Conservation (phyloP, 2,888 invertebrate genomes). For the Nycteola revayana region DNA sequence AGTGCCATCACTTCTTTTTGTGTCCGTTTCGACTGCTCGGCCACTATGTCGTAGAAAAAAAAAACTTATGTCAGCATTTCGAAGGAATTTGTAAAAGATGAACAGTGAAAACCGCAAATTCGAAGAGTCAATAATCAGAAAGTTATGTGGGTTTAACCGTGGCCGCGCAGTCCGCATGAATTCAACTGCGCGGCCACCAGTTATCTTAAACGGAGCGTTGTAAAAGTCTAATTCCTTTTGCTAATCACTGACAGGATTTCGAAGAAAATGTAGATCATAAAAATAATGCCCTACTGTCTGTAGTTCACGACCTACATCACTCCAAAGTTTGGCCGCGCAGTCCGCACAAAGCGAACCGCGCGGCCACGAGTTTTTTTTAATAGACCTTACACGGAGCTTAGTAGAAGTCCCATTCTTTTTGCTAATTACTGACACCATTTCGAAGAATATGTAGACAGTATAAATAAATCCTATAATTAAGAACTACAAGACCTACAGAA, state of each 20-base stretch:
- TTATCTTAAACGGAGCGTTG: conserved; percentile 10
- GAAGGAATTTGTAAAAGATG: conserved; percentile 5
- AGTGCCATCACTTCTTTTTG: not conserved
- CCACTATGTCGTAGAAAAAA: conserved; percentile 2
- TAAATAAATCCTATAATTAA: conserved; percentile 9
- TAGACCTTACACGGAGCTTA: conserved; percentile 8
- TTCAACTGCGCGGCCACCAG: conserved; percentile 9
- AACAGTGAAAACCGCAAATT: conserved; percentile 5
- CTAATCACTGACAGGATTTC: conserved; percentile 10
- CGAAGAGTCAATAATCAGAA: conserved; percentile 5
- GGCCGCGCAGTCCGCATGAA: conserved; percentile 9
- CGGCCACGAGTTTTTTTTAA: conserved; percentile 5
- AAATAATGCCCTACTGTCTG: conserved; percentile 10
- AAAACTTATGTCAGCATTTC: conserved; percentile 11
- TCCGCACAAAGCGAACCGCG: conserved; percentile 4
- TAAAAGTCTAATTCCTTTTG: conserved; percentile 10
- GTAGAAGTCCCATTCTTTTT: conserved; percentile 9
- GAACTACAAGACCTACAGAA: conserved; percentile 12
- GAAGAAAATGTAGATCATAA: conserved; percentile 10
- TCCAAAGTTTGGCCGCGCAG: conserved; percentile 11
- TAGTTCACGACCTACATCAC: conserved; percentile 10
- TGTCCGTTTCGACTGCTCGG: conserved; percentile 4
- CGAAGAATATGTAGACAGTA: conserved; percentile 8
- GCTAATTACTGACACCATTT: conserved; percentile 10
- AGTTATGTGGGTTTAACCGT: conserved; percentile 10